Base-by-base conservation (phyloP, 2,113 vertebrate genomes). In the Prietella phreatophila region DNA sequence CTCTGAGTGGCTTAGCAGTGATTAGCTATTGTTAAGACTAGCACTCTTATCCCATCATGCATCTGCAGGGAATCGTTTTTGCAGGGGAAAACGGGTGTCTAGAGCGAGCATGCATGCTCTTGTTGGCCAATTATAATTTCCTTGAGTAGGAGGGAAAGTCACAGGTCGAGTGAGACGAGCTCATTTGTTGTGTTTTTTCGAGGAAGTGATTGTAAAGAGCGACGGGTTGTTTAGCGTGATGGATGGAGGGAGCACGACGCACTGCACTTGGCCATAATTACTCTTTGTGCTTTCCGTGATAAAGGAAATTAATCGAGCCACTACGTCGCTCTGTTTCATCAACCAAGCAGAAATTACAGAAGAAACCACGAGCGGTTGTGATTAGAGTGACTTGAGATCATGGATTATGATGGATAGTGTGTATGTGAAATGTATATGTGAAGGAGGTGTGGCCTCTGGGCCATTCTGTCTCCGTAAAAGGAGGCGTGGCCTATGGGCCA, bases 231-330 rank as follows among this genome's bases (percentile, higher is more conserved):
- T 92, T 89, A 89, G 93, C 92, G 93, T 96, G 95, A 97, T 95
- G 95, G 95, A 96, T 96, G 94, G 93, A 88, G 82, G 89, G 91
- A 95, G 95, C 92, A 85, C 92, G 91, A 93, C 95, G 94, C 92
- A 88, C 88, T 94, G 95, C 93, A 93, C 95, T 95, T 92, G 94
- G 94, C 95, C 94, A 94, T 96, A 97, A 97, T 97, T 96, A 96
- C 95, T 96, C 95, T 95, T 93, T 95, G 95, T 95, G 95, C 94
- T 95, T 92, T 87, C 87, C 89, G 90, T 89, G 95, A 97, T 96
- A 95, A 47, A 96, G 96, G 93, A 95, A 96, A 96, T 97, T 94
- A 97, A 97, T 97, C 96, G 96, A 95, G 92, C 93, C 94, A 94
- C 96, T 96, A 95, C 91, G 88, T 93, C 91, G 90, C 92, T 94